phyloP scores from a whole-genome alignment of 2,113 vertebrate species.

The Planiliza haematocheilus region DNA sequence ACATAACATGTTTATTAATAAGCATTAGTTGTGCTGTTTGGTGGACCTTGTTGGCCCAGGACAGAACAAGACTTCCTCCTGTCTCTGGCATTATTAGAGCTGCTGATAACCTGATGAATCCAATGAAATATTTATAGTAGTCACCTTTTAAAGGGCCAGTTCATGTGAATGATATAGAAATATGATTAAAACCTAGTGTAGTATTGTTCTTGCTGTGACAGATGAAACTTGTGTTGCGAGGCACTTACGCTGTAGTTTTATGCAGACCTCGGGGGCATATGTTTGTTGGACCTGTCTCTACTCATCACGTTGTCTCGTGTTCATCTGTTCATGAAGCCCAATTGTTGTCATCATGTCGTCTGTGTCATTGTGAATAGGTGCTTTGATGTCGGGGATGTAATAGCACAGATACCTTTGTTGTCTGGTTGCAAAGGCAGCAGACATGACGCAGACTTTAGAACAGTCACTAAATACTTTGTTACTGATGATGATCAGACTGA shows the following conservation, averaged over 20 bases:
- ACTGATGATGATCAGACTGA: conserved; percentile 38
- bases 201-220: neutral
- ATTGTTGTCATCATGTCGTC: neutral
- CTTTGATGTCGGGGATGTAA: conserved; percentile 26
- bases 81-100: too few species aligned
- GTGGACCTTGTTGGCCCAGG: too few species aligned
- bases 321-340: neutral
- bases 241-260: neutral
- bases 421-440: conserved; percentile 26
- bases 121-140: too few species aligned
- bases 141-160: too few species aligned
- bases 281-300: neutral
- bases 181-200: too few species aligned
- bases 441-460: conserved; percentile 20
- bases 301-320: neutral
- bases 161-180: too few species aligned
- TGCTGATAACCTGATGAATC: too few species aligned
- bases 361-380: conserved; percentile 25
- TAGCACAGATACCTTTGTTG: neutral
- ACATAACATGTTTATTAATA: too few species aligned
- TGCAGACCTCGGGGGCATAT: neutral
- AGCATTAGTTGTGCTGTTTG: too few species aligned
- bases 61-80: too few species aligned
- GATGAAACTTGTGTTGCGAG: neutral
- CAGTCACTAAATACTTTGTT: conserved; percentile 30